Percentiles rank a stretch among this genome's conserved stretches.
phyloP scores from a whole-genome alignment of 2,888 invertebrate genomes.

The Nomada lathburiana region DNA sequence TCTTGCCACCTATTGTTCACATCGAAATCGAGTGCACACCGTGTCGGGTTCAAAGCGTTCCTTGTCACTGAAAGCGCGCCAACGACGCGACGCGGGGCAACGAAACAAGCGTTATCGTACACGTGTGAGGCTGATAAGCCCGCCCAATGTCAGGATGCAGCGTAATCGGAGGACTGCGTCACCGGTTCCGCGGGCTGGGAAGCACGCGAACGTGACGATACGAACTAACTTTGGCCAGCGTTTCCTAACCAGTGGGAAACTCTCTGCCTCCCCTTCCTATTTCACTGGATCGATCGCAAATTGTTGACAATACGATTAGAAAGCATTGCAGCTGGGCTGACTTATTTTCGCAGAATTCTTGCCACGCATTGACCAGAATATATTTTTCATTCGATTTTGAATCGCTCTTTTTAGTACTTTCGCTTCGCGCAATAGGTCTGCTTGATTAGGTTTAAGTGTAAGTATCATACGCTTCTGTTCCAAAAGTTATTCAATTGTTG shows the following conservation, averaged over 20 bases:
- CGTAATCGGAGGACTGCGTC: conserved; percentile 52
- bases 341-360: neutral
- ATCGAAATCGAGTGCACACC: no score
- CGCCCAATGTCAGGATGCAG: conserved; percentile 63
- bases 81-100: conserved; percentile 8
- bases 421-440: no score
- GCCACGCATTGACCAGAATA: neutral
- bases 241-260: conserved; percentile 5
- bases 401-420: neutral
- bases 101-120: conserved; percentile 55
- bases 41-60: conserved; percentile 11
- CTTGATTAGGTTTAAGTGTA: no score
- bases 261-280: neutral
- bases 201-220: conserved; percentile 18
- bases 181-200: conserved; percentile 25
- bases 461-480: no score
- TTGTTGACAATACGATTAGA: conserved; percentile 36
- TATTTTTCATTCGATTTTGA: neutral
- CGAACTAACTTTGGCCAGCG: neutral
- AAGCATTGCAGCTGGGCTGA: neutral
- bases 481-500: no score
- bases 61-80: conserved; percentile 11
- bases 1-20: neutral
- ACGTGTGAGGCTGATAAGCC: conserved; percentile 60
- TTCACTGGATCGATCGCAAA: conserved; percentile 28